Evolutionary conservation across 2,888 invertebrate species (phyloP), one percentile per base, ranked within the genome.

Genomic region (Drosophila cracens): DNA sequence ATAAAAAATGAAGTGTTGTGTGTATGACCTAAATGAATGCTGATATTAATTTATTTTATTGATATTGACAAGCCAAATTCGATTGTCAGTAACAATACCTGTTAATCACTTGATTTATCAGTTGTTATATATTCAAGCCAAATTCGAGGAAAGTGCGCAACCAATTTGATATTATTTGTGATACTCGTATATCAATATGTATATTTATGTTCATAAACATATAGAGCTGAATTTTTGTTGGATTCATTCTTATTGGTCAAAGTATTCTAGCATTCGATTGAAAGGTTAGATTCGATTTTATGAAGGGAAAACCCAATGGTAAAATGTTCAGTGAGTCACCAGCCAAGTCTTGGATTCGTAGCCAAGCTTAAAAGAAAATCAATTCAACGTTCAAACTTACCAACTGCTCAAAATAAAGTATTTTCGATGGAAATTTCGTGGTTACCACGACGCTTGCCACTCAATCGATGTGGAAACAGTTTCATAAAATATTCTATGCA

Each of bases 351-450:
- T 46, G 46, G 21, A 8, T 4, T 33, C 7, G 38, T 40, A 13
- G n/a, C n/a, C 13, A 33, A 64, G 25, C 27, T 51, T 7, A 21
- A 31, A 25, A 5, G 8, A 11, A 40, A 25, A 34, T 27, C 7
- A 11, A 33, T 18, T n/a, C 4, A 38, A 36, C n/a, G 18, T 4
- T 34, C 0, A 18, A 52, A 52, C 68, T 68, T 58, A 68, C 68
- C 38, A 25, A 49, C 10, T 56, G 40, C 18, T 18, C 21, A n/a
- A 7, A 48, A 4, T 54, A 16, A 33, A n/a, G 4, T 8, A 13
- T 33, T 6, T 25, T 59, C 16, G 40, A 29, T 36, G 3, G 4
- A 40, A 18, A 10, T 43, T 16, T 21, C 29, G 21, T n/a, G 38
- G 36, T 38, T 56, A 8, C 27, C 25, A 51, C 33, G 10, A 27